These are phyloP conservation scores for Catocala nupta DNA, from an alignment of 2,888 invertebrate genomes.

Conservation along the genomic window DNA sequence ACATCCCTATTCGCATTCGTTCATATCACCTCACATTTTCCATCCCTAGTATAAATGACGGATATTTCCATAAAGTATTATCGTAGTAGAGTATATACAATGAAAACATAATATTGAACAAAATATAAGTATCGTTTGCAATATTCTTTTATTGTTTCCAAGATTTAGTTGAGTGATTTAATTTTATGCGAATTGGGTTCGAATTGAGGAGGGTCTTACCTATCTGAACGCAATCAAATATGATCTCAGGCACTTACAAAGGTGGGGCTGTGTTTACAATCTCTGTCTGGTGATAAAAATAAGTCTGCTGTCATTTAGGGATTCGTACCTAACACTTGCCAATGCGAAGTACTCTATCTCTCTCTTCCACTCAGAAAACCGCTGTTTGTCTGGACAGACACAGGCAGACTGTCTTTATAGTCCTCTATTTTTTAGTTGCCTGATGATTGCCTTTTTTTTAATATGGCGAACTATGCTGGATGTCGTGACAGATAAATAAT, in stretches of 20 bases:
- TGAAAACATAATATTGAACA: conserved; percentile 5
- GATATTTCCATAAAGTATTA: background rate
- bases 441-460: too few species aligned
- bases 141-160: conserved; percentile 21
- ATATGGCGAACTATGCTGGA: too few species aligned
- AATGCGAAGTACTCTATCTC: too few species aligned
- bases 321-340: too few species aligned
- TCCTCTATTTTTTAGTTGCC: too few species aligned
- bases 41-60: too few species aligned
- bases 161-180: conserved; percentile 27
- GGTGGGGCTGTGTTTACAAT: background rate
- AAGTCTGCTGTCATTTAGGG: background rate
- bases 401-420: too few species aligned
- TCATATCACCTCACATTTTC: too few species aligned
- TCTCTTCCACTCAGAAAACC: too few species aligned
- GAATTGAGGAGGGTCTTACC: conserved; percentile 16
- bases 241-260: conserved; percentile 19
- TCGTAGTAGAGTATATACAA: conserved; percentile 3
- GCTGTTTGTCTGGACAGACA: too few species aligned
- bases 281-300: background rate
- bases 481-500: too few species aligned
- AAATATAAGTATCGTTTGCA: conserved; percentile 11
- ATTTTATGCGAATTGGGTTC: conserved; percentile 28
- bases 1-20: too few species aligned
- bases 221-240: conserved; percentile 30